Conservation (phyloP, 2,888 invertebrate genomes). For the Malthinus flaveolus region DNA sequence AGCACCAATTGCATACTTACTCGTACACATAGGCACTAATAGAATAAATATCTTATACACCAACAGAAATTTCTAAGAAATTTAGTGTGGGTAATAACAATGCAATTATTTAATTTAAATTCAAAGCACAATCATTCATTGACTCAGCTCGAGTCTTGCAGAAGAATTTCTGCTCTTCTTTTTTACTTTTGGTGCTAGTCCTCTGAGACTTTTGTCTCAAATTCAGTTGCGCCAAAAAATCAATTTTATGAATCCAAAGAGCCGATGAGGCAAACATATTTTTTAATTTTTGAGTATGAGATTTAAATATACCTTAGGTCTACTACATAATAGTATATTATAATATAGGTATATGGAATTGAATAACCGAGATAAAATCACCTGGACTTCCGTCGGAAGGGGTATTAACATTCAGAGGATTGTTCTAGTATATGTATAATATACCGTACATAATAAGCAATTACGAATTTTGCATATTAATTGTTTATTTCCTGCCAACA, state of each 20-base stretch:
- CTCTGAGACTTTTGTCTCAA: no score
- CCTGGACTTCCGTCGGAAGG: conserved; percentile 44
- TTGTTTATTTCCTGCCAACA: conserved; percentile 2
- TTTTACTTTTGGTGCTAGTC: no score
- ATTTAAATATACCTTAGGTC: no score
- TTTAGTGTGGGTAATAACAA: conserved; percentile 13
- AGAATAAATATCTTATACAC: conserved; percentile 7
- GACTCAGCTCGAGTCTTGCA: background rate
- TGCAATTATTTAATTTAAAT: conserved; percentile 24
- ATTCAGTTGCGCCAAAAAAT: no score
- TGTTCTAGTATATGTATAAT: conserved; percentile 16
- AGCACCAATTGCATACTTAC: conserved; percentile 5
- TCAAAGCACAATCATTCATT: conserved; percentile 7
- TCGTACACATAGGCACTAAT: background rate
- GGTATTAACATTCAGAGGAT: conserved; percentile 21
- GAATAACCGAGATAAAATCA: conserved; percentile 37
- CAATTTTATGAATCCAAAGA: no score
- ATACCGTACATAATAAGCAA: conserved; percentile 15
- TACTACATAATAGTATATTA: no score
- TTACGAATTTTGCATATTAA: conserved; percentile 20
- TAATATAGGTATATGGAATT: conserved; percentile 13
- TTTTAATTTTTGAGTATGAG: no score
- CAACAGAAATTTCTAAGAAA: conserved; percentile 16
- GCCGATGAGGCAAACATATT: no score
- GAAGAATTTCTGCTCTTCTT: background rate